Conservation (phyloP, 1,140 invertebrate species). For the Epicauta chinensis region DNA sequence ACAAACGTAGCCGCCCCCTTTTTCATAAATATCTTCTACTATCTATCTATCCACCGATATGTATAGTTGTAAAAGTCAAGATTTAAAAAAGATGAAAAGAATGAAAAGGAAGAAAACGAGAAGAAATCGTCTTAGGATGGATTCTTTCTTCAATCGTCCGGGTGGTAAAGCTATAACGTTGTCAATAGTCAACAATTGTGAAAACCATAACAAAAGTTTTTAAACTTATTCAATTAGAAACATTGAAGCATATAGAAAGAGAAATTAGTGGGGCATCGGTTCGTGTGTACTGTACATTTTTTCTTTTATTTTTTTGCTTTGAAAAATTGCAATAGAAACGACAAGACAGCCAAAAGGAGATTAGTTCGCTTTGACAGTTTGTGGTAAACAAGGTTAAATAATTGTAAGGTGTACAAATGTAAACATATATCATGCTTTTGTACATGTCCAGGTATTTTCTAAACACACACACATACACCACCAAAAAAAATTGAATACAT, state of each 20-base stretch:
- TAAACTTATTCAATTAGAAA: conserved; percentile 19
- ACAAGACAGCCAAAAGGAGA: conserved; percentile 32
- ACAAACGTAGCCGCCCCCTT: conserved; percentile 28
- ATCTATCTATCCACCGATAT: no score
- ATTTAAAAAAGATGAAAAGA: conserved; percentile 28
- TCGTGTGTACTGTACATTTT: not conserved
- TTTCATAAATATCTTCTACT: no score
- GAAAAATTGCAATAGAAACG: no score
- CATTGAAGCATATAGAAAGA: conserved; percentile 10
- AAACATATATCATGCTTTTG: conserved; percentile 36
- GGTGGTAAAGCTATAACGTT: conserved; percentile 19
- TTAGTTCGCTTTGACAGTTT: conserved; percentile 41
- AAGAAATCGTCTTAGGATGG: not conserved
- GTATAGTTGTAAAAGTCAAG: conserved; percentile 4
- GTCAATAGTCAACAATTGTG: not conserved
- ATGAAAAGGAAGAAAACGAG: no score
- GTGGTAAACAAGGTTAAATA: conserved; percentile 40
- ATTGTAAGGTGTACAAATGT: conserved; percentile 33
- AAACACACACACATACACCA: no score
- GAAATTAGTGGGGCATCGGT: conserved; percentile 22
- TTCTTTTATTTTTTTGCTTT: no score
- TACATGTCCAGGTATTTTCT: no score
- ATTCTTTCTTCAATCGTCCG: conserved; percentile 2
- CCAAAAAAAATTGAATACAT: no score
- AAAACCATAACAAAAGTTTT: conserved; percentile 15